A percentile compares a stretch with the other conserved stretches of the same genome.
phyloP scores from a whole-genome alignment of 2,888 invertebrate genomes.

The Catotricha subobsoleta region DNA sequence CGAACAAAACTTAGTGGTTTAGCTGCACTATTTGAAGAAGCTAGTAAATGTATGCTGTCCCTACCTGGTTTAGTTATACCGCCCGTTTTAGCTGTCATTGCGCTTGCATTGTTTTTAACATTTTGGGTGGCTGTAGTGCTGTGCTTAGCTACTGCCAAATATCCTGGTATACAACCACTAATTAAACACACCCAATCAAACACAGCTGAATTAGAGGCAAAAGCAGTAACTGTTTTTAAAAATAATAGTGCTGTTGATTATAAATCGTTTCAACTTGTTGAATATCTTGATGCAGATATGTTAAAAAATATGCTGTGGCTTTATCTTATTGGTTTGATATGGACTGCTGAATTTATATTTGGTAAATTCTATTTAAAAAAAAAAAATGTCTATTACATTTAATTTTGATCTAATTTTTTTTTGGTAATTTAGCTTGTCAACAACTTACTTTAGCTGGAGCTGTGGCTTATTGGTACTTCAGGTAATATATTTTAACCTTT shows the following conservation, averaged over 20 bases:
- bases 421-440: slow-evolving; percentile 82
- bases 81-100: slow-evolving; percentile 63
- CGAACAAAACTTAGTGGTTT: slow-evolving; percentile 66
- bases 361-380: background rate
- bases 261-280: slow-evolving; percentile 40
- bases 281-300: slow-evolving; percentile 60
- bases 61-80: slow-evolving; percentile 74
- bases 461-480: slow-evolving; percentile 88
- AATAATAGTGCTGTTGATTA: slow-evolving; percentile 16
- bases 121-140: slow-evolving; percentile 80
- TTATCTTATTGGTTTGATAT: slow-evolving; percentile 73
- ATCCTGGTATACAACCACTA: slow-evolving; percentile 37
- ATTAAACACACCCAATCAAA: slow-evolving; percentile 17
- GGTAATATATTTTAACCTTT: slow-evolving; percentile 33
- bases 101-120: slow-evolving; percentile 57
- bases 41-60: slow-evolving; percentile 68
- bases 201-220: slow-evolving; percentile 4
- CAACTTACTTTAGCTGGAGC: slow-evolving; percentile 87
- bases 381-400: background rate
- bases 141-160: slow-evolving; percentile 61
- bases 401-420: background rate
- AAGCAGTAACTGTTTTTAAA: slow-evolving; percentile 11
- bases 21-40: slow-evolving; percentile 73
- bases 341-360: slow-evolving; percentile 87
- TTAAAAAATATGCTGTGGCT: slow-evolving; percentile 91